Conservation (phyloP, 2,888 invertebrate species). For the Acleris emargana region DNA sequence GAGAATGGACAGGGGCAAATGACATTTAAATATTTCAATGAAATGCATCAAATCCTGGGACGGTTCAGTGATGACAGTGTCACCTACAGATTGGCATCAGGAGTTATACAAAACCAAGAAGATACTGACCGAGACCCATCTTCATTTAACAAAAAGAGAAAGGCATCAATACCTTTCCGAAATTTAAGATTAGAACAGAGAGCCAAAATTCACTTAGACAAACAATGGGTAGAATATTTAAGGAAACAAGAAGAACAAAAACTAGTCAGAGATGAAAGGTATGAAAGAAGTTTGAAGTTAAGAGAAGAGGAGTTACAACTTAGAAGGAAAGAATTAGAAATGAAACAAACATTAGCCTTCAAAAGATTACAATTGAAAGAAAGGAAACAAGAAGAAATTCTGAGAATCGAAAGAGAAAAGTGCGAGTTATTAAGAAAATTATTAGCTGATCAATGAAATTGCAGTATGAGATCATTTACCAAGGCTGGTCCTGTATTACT, state of each 20-base stretch:
- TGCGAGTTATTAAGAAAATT: slow-evolving; percentile 61
- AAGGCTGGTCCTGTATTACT: slow-evolving; percentile 5
- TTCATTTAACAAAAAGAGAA: slow-evolving; percentile 47
- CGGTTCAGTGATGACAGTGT: slow-evolving; percentile 55
- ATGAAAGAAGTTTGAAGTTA: slow-evolving; percentile 61
- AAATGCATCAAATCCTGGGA: slow-evolving; percentile 69
- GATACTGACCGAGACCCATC: slow-evolving; percentile 49
- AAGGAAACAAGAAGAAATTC: slow-evolving; percentile 64
- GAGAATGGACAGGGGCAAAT: slow-evolving; percentile 60
- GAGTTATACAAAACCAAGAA: slow-evolving; percentile 52
- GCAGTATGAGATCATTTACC: not conserved
- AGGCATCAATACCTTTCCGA: slow-evolving; percentile 57
- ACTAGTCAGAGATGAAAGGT: slow-evolving; percentile 59
- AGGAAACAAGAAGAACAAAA: slow-evolving; percentile 63
- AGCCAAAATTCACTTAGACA: slow-evolving; percentile 66
- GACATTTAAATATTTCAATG: slow-evolving; percentile 67
- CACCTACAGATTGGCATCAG: slow-evolving; percentile 62
- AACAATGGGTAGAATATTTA: slow-evolving; percentile 67
- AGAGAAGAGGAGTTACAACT: slow-evolving; percentile 65
- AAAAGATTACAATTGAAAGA: slow-evolving; percentile 64
- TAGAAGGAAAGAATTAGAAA: slow-evolving; percentile 63
- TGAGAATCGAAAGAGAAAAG: slow-evolving; percentile 67
- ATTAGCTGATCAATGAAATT: slow-evolving; percentile 51
- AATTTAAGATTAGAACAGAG: slow-evolving; percentile 61
- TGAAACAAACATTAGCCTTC: slow-evolving; percentile 64